phyloP scores from a whole-genome alignment of 1,140 invertebrate genomes.

The Acromyrmex heyeri region DNA sequence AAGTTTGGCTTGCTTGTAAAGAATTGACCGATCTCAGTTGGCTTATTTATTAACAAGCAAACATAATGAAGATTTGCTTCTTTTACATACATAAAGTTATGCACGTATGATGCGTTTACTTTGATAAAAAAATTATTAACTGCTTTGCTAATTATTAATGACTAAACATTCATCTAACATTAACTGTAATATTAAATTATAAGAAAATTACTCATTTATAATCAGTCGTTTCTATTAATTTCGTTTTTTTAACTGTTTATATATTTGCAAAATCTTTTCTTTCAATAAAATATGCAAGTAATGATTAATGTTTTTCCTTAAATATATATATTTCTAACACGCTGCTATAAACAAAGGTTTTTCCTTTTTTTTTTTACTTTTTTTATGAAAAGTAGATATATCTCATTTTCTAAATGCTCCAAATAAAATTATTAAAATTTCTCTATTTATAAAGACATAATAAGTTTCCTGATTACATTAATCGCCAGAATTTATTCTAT shows the following conservation, averaged over 20 bases:
- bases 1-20: conserved; percentile 4
- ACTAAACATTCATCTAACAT: conserved; percentile 18
- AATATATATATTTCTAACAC: background rate
- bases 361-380: too few species aligned
- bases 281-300: conserved; percentile 14
- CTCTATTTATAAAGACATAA: too few species aligned
- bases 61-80: background rate
- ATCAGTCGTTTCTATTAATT: background rate
- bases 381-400: too few species aligned
- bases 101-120: background rate
- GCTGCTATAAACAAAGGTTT: background rate
- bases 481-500: too few species aligned
- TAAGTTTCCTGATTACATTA: too few species aligned
- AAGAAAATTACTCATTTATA: background rate
- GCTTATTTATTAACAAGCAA: background rate
- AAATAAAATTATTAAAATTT: too few species aligned
- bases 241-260: background rate
- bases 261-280: background rate
- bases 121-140: conserved; percentile 1
- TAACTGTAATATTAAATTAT: conserved; percentile 21
- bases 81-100: conserved; percentile 4
- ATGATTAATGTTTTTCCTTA: background rate
- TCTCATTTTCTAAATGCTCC: too few species aligned
- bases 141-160: background rate
- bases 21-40: conserved; percentile 12